Evolutionary conservation across 2,888 invertebrate genomes (phyloP).

Genomic region (Melanotus villosus): DNA sequence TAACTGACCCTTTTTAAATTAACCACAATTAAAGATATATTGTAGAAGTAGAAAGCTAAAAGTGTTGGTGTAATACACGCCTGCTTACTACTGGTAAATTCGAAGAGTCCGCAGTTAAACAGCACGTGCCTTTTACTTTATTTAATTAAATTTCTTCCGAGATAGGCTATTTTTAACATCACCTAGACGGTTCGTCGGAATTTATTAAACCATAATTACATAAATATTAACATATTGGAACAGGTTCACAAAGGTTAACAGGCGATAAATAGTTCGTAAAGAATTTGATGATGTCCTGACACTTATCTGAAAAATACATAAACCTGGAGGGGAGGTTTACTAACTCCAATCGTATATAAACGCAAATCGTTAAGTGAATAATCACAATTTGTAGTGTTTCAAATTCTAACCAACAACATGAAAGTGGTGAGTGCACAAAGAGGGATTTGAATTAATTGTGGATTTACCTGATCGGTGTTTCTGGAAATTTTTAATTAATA

Average conservation of each 20-base stretch:
- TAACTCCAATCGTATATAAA: conserved; percentile 17
- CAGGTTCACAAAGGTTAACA: conserved; percentile 33
- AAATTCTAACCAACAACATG: conserved; percentile 35
- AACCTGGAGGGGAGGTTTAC: conserved; percentile 5
- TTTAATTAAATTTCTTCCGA: not conserved
- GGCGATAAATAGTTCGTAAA: conserved; percentile 2
- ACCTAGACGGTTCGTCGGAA: not conserved
- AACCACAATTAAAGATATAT: too few relatives aligned
- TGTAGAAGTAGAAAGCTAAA: too few relatives aligned
- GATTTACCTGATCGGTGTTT: too few relatives aligned
- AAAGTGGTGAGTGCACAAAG: conserved; percentile 45
- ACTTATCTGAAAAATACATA: not conserved
- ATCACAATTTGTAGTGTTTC: conserved; percentile 12
- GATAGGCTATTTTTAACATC: not conserved
- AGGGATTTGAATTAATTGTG: too few relatives aligned
- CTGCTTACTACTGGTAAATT: too few relatives aligned
- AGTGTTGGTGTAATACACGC: too few relatives aligned
- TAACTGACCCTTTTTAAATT: too few relatives aligned
- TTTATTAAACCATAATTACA: conserved; percentile 1
- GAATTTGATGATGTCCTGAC: conserved; percentile 16
- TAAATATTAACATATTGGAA: conserved; percentile 17
- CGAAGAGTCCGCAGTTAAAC: not conserved
- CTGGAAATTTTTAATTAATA: too few relatives aligned
- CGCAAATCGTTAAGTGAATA: not conserved
- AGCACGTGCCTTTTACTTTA: not conserved